Base-by-base conservation (phyloP, 2,797 vertebrate species). In the Chloroceryle inda region DNA sequence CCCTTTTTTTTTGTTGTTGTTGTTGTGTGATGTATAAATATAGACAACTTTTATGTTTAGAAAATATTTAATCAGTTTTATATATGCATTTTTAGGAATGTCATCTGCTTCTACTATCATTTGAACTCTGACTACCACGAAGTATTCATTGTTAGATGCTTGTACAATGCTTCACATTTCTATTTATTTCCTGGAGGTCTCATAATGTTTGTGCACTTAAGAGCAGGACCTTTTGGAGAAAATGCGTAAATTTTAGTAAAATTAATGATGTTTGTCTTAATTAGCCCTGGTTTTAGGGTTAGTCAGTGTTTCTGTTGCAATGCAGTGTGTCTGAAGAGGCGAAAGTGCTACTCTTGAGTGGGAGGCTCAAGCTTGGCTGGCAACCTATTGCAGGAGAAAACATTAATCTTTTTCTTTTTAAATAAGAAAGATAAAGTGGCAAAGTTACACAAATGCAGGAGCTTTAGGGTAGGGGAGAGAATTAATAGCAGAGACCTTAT, bases 21-120 rank as follows among this genome's bases (percentile, higher is more conserved):
- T 96, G 95, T 94, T 96, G 93, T 93, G 88, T 88, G 94, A 96
- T 97, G 87, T 97, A 97, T 79, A 97, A 96, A 96, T 97, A 95
- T 80, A 97, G 88, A 96, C 85, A 96, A 64, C 58, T 96, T 96
- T 96, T 89, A 56, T 94, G 95, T 97, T 97, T 97, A 97, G 94
- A 86, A 97, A 92, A 94, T 96, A 96, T 94, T 94, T 92, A 95
- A 86, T 96, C 86, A 69, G 63, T 97, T 98, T 97, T 97, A 92
- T 97, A 93, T 96, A 88, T 91, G 94, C 96, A 85, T 97, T 97
- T 97, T 97, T 97, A 96, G 92, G 92, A 89, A 91, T 83, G 79
- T 92, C 92, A 91, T 96, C 94, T 94, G 93, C 97, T 98, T 98
- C 94, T 97, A 18, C 96, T 96, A 80, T 87, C 95, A 92, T 95